phyloP scores from a whole-genome alignment of 1,140 invertebrate species.

The Pissodes strobi region DNA sequence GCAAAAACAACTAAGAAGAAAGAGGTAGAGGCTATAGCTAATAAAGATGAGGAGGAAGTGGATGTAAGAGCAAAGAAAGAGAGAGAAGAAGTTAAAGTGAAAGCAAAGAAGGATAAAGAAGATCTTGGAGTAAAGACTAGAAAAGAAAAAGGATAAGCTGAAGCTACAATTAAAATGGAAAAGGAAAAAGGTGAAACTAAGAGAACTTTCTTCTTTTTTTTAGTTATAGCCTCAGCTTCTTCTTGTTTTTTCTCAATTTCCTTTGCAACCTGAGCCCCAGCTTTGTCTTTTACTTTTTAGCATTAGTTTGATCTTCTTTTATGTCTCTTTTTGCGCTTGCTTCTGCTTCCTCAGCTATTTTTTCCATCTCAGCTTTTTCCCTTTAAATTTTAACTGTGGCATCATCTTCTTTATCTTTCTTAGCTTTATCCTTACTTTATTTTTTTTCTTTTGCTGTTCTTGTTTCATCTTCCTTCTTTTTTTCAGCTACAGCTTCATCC shows the following conservation, averaged over 20 bases:
- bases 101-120: conserved; percentile 35
- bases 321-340: conserved; percentile 38
- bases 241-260: conserved; percentile 39
- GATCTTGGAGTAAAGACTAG: conserved; percentile 32
- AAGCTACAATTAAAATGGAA: conserved; percentile 30
- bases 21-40: conserved; percentile 32
- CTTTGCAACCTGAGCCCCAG: conserved; percentile 39
- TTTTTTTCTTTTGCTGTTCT: conserved; percentile 25
- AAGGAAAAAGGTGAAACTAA: conserved; percentile 8
- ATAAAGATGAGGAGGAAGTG: conserved; percentile 38
- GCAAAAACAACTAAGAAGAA: conserved; percentile 36
- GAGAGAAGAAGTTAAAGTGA: conserved; percentile 35
- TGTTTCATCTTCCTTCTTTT: conserved; percentile 40
- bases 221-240: conserved; percentile 28
- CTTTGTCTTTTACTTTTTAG: too few species aligned
- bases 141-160: conserved; percentile 33
- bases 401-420: conserved; percentile 40
- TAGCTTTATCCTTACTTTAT: conserved; percentile 37
- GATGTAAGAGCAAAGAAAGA: conserved; percentile 11
- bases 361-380: too few species aligned
- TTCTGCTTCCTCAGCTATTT: too few species aligned
- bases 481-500: conserved; percentile 30
- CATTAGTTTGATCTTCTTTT: not conserved
- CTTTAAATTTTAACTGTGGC: conserved; percentile 29
- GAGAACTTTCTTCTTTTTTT: conserved; percentile 34